Percentiles rank a stretch among this genome's conserved stretches.
Evolutionary conservation across 2,113 vertebrate genomes (phyloP).

Genomic region (Trichomycterus rosablanca): DNA sequence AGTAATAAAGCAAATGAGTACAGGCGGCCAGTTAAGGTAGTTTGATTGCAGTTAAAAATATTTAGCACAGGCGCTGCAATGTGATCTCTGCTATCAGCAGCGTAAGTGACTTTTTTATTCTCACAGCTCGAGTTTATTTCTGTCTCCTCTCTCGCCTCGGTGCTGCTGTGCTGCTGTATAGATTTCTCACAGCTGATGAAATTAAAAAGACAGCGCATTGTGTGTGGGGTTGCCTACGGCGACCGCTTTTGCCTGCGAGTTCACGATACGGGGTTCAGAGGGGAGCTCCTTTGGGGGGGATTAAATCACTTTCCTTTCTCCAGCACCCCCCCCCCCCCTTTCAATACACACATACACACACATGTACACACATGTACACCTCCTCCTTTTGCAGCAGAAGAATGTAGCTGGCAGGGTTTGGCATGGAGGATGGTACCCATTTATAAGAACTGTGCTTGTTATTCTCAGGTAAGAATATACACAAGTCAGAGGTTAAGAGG

Average conservation of each 20-base stretch:
- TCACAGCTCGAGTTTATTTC: slow-evolving; percentile 33
- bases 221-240: slow-evolving; percentile 72
- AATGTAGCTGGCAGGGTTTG: too few relatives aligned
- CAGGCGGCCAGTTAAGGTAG: background rate
- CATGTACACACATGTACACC: slow-evolving; percentile 58
- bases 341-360: slow-evolving; percentile 60
- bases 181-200: slow-evolving; percentile 76
- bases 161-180: slow-evolving; percentile 67
- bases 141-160: slow-evolving; percentile 44
- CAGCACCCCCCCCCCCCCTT: slow-evolving; percentile 59
- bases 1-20: too few relatives aligned
- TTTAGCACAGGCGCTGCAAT: slow-evolving; percentile 15
- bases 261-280: slow-evolving; percentile 74
- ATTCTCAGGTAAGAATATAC: slow-evolving; percentile 37
- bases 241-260: slow-evolving; percentile 71
- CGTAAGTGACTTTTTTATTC: slow-evolving; percentile 29
- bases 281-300: slow-evolving; percentile 76
- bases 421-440: too few relatives aligned
- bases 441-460: too few relatives aligned
- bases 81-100: slow-evolving; percentile 27
- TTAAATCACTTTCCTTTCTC: slow-evolving; percentile 69
- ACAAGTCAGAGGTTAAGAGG: slow-evolving; percentile 36
- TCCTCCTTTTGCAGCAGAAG: too few relatives aligned
- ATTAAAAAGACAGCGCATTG: slow-evolving; percentile 76
- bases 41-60: slow-evolving; percentile 23